Conservation (phyloP, 2,113 vertebrate species). For the Deroptyus accipitrinus region DNA sequence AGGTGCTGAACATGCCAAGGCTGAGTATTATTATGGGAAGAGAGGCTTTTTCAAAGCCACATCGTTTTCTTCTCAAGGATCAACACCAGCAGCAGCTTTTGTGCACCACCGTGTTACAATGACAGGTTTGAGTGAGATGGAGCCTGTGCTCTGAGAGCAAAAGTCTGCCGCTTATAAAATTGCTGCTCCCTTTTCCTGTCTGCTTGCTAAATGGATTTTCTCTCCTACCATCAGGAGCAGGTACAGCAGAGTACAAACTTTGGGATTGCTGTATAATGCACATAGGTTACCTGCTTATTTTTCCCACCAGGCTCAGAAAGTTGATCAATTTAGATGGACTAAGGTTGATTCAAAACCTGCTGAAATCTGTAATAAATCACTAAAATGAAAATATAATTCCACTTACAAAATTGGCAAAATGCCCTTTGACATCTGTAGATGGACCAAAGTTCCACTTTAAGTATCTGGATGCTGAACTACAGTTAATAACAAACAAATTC, state of each 20-base stretch:
- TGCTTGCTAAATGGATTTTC: background rate
- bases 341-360: background rate
- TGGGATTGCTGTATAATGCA: background rate
- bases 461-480: background rate
- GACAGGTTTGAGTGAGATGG: background rate
- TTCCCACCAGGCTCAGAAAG: conserved; percentile 26
- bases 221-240: background rate
- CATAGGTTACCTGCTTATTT: conserved; percentile 27
- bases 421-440: background rate
- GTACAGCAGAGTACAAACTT: background rate
- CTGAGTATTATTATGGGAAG: background rate
- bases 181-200: background rate
- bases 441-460: background rate
- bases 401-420: background rate
- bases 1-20: fast-evolving
- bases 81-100: background rate
- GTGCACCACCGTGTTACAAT: background rate
- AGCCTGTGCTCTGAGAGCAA: background rate
- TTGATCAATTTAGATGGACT: conserved; percentile 36
- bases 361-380: conserved; percentile 44
- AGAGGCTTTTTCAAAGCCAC: background rate
- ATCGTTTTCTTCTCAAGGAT: background rate
- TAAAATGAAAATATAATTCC: conserved; percentile 37
- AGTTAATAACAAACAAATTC: background rate
- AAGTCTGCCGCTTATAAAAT: background rate